Evolutionary conservation across 2,888 invertebrate species (phyloP).

Genomic region (Hybos culiciformis): DNA sequence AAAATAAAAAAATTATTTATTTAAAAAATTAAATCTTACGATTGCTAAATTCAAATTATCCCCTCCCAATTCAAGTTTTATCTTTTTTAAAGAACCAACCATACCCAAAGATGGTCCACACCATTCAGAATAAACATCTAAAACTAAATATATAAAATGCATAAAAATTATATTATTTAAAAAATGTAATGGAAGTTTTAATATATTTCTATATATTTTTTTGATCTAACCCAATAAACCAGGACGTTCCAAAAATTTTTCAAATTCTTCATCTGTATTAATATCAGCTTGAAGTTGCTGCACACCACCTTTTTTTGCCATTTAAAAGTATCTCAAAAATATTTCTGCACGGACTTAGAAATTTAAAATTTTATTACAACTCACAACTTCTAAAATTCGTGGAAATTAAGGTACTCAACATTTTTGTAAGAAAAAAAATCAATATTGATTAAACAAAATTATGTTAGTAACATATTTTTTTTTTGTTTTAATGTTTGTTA

Average conservation of each 20-base stretch:
- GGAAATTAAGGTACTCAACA: no score
- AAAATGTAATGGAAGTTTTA: background rate
- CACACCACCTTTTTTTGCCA: constrained; percentile 57
- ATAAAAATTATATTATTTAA: background rate
- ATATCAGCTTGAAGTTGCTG: constrained; percentile 63
- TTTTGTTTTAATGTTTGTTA: no score
- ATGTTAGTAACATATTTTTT: no score
- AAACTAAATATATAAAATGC: constrained; percentile 40
- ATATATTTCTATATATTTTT: background rate
- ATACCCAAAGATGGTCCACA: constrained; percentile 81
- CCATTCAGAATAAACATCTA: constrained; percentile 85
- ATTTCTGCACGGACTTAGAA: no score
- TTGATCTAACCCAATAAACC: constrained; percentile 52
- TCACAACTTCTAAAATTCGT: no score
- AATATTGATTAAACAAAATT: no score
- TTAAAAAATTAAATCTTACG: constrained; percentile 18
- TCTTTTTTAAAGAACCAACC: constrained; percentile 67
- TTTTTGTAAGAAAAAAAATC: no score
- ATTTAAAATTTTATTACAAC: no score
- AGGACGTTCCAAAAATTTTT: constrained; percentile 52
- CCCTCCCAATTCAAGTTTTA: constrained; percentile 79
- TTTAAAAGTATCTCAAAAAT: no score
- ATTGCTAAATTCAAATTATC: constrained; percentile 62
- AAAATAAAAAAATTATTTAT: background rate
- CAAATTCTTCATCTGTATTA: constrained; percentile 68